Base-by-base conservation (phyloP, 2,888 invertebrate species). In the Luperina testacea region DNA sequence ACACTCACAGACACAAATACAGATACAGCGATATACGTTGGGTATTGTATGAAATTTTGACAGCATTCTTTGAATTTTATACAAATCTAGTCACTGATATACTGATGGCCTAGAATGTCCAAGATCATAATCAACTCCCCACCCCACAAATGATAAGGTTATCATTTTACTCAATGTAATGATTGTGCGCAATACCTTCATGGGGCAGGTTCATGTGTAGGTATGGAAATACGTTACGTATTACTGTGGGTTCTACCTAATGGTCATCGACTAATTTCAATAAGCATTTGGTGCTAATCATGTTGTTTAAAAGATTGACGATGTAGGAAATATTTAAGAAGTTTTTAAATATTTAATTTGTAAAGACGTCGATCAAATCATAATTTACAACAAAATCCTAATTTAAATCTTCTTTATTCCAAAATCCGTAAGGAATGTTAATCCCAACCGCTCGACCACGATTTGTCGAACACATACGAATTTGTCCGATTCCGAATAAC, bases 401-500 rank as follows among this genome's bases (percentile, higher is more conserved):
- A 65, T 11, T 48, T 0, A 2, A 32, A 67, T 59, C 51, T 78
- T 59, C 51, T 65, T 67, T 59, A 80, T 79, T 80, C 59, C 24
- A 80, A 67, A 13, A 42, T 32, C 20, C 38, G 20, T 15, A 51
- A 72, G 15, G 20, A 59, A 76, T 71, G 20, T 71, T 38, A 76
- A 69, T 72, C 24, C 53, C 27, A 67, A 13, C 48, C 24, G 8
- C 42, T 79, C 48, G 20, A 82, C 63, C 15, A 79, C 64, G 72
- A 72, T 15, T 67, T n/a, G 73, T 63, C 13, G n/a, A 65, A 69
- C 63, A 68, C 78, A 82, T 61, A 77, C 59, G 57, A 53, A 77
- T 77, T 77, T 77, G 65, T 75, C 38, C 45, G 72, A 77, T 72
- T 73, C 42, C 27, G 83, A 59, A 86, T 83, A 83, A 74, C 77